Conservation (phyloP, 2,888 invertebrate genomes). For the Dysmachus trigonus region DNA sequence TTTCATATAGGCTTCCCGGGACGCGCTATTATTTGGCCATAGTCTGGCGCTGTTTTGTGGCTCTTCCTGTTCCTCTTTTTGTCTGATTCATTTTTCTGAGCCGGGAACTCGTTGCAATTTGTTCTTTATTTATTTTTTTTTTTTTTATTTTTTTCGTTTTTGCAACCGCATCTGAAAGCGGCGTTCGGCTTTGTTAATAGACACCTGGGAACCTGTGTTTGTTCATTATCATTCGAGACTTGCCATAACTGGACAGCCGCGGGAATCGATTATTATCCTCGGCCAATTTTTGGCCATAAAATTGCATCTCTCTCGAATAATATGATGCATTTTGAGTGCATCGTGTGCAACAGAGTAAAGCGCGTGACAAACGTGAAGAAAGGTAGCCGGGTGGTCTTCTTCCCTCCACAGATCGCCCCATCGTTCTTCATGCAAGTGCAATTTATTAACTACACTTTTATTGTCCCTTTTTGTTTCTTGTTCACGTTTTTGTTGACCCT, state of each 20-base stretch:
- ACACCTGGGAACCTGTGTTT: constrained; percentile 3
- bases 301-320: neutral
- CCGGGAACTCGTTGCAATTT: neutral
- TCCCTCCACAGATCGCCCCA: neutral
- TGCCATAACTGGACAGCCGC: neutral
- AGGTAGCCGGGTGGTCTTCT: neutral
- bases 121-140: neutral
- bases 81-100: neutral
- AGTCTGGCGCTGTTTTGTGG: constrained; percentile 18
- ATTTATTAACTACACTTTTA: neutral
- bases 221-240: neutral
- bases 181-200: neutral
- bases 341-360: neutral
- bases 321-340: neutral
- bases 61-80: constrained; percentile 9
- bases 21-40: constrained; percentile 1
- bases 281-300: neutral
- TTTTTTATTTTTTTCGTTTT: too few relatives aligned
- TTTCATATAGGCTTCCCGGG: neutral
- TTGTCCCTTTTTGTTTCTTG: neutral
- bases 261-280: neutral
- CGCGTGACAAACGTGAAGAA: neutral
- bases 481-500: neutral
- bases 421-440: neutral
- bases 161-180: neutral